Conservation (phyloP, 2,888 invertebrate genomes). For the Cybosia mesomella region DNA sequence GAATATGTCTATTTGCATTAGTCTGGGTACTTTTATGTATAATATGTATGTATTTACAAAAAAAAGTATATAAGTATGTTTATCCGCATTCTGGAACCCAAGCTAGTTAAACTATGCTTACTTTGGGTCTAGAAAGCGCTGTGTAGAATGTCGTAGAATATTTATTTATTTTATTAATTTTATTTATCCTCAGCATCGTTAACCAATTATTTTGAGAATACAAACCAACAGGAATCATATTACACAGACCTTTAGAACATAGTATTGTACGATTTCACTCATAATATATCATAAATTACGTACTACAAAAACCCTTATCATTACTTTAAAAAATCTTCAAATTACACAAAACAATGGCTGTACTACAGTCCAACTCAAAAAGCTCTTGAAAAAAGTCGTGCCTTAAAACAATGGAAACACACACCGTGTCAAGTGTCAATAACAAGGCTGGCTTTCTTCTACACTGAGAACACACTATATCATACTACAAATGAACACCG, state of each 20-base stretch:
- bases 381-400: conserved; percentile 36
- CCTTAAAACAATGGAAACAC: conserved; percentile 64
- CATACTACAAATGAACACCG: conserved; percentile 24
- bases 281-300: conserved; percentile 4
- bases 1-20: too few relatives aligned
- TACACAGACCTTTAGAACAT: neutral
- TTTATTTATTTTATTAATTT: too few relatives aligned
- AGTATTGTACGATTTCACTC: neutral
- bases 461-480: conserved; percentile 68
- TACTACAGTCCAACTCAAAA: conserved; percentile 4
- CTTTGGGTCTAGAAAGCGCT: too few relatives aligned
- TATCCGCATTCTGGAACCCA: too few relatives aligned
- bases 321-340: neutral
- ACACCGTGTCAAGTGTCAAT: conserved; percentile 79
- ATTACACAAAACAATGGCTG: conserved; percentile 13
- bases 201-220: neutral
- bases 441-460: conserved; percentile 81
- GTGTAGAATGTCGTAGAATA: too few relatives aligned
- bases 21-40: too few relatives aligned
- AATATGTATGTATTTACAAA: too few relatives aligned
- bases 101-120: too few relatives aligned
- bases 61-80: too few relatives aligned
- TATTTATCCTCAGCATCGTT: neutral
- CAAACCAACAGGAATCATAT: neutral
- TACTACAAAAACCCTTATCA: neutral